phyloP scores from a whole-genome alignment of 2,797 vertebrate genomes.

The Scarus forsteni region DNA sequence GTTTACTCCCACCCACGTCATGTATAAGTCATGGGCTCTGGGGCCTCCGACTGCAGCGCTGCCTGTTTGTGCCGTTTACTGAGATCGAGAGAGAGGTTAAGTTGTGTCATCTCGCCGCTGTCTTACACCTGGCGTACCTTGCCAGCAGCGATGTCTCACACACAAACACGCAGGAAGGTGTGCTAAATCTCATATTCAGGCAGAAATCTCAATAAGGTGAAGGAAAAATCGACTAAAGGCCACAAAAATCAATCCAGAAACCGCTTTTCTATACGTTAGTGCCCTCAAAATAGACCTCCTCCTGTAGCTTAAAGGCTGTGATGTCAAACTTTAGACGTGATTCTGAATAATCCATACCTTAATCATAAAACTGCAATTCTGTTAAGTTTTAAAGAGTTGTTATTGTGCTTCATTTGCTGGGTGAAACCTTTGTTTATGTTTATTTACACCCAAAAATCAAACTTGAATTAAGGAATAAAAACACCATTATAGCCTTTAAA shows the following conservation, averaged over 20 bases:
- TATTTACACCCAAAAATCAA: not conserved
- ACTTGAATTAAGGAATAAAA: too few relatives aligned
- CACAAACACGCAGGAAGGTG: slow-evolving; percentile 40
- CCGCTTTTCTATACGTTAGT: not conserved
- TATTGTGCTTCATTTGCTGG: too few relatives aligned
- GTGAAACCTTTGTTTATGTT: too few relatives aligned
- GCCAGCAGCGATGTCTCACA: slow-evolving; percentile 48
- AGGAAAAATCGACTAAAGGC: not conserved
- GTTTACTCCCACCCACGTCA: slow-evolving; percentile 78
- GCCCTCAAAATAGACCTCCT: not conserved
- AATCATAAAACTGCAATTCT: not conserved
- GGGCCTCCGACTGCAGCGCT: slow-evolving; percentile 56
- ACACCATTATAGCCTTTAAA: too few relatives aligned
- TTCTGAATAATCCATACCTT: not conserved
- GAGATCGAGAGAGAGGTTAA: slow-evolving; percentile 75
- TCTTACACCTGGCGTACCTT: slow-evolving; percentile 76
- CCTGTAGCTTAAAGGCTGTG: not conserved
- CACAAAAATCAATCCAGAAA: slow-evolving; percentile 5
- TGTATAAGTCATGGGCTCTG: slow-evolving; percentile 75
- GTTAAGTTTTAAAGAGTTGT: too few relatives aligned
- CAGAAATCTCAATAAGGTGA: not conserved
- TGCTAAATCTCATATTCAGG: slow-evolving; percentile 17
- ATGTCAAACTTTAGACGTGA: not conserved
- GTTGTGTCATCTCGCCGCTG: slow-evolving; percentile 70
- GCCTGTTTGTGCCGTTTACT: slow-evolving; percentile 73